Base-by-base conservation (phyloP, 2,888 invertebrate genomes). In the Orthosia gracilis region DNA sequence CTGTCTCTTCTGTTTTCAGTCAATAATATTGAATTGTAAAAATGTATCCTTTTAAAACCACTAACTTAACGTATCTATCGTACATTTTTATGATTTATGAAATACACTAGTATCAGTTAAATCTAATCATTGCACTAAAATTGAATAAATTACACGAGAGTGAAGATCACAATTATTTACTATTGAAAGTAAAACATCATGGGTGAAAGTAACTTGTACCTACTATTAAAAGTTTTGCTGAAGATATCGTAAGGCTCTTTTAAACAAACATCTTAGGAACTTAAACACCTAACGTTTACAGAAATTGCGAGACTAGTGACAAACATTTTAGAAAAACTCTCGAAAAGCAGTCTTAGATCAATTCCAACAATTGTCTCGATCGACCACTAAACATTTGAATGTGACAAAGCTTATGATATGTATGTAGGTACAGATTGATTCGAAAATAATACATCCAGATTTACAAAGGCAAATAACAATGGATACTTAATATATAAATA, bases 81-180 rank as follows among this genome's bases (percentile, higher is more conserved):
- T 94, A 94, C 93, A 94, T 85, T 88, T 92, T 92, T 91, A 93
- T 91, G 90, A 85, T 91, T 92, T 91, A 88, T 82, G 86, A 91
- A 91, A 91, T 94, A 93, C 88, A 91, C 93, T 95, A 95, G 89
- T 90, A 91, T 92, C 90, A 92, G 91, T 96, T 96, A 96, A 87
- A 94, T 92, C 96, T 96, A 96, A 94, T 95, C 95, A 96, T 96
- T 96, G 96, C 96, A 96, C 96, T 96, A 96, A 95, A 94, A 92
- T 95, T 95, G 93, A 95, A 96, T 95, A 95, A 95, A 94, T 95
- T 95, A 96, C 93, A 94, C 87, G 91, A 93, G 91, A 92, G 91
- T 92, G 91, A 94, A 93, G 92, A 93, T 94, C 94, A 94, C 94
- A 91, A 90, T 90, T 77, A 80, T 91, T 91, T 88, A 86, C 88